phyloP scores from a whole-genome alignment of 2,888 invertebrate genomes.

The Leptura quadrifasciata region DNA sequence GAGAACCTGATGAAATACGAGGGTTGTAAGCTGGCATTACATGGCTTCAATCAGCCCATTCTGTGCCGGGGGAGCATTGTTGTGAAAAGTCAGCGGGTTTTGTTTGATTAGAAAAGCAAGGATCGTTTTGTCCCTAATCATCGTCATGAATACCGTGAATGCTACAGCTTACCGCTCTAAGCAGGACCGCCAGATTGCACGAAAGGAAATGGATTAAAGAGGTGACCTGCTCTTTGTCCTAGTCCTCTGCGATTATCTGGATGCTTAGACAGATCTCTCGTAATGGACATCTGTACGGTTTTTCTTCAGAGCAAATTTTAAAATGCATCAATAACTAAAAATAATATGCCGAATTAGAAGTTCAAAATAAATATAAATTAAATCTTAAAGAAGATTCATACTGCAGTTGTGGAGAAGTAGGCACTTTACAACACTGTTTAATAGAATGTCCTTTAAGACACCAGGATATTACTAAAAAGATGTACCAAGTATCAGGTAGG shows the following conservation, averaged over 20 bases:
- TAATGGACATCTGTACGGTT: background rate
- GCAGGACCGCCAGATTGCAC: conserved; percentile 53
- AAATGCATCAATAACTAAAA: no score
- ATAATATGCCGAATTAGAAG: no score
- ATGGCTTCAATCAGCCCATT: conserved; percentile 71
- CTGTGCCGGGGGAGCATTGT: conserved; percentile 67
- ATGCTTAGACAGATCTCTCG: background rate
- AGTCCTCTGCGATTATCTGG: conserved; percentile 5
- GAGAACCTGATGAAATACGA: conserved; percentile 62
- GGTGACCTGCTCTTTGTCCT: conserved; percentile 37
- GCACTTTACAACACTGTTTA: no score
- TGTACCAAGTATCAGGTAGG: no score
- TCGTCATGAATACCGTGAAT: conserved; percentile 66
- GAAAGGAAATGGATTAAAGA: conserved; percentile 48
- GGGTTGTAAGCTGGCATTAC: conserved; percentile 68
- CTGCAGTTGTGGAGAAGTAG: no score
- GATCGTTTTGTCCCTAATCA: conserved; percentile 72
- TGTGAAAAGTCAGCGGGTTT: conserved; percentile 73
- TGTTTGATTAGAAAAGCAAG: conserved; percentile 73
- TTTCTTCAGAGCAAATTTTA: no score
- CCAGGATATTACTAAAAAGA: no score
- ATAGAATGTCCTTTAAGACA: no score
- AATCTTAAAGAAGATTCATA: no score
- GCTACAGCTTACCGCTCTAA: conserved; percentile 51
- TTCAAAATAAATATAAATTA: no score